Base-by-base conservation (phyloP, 2,888 invertebrate species). In the Cataglyphis albicans region DNA sequence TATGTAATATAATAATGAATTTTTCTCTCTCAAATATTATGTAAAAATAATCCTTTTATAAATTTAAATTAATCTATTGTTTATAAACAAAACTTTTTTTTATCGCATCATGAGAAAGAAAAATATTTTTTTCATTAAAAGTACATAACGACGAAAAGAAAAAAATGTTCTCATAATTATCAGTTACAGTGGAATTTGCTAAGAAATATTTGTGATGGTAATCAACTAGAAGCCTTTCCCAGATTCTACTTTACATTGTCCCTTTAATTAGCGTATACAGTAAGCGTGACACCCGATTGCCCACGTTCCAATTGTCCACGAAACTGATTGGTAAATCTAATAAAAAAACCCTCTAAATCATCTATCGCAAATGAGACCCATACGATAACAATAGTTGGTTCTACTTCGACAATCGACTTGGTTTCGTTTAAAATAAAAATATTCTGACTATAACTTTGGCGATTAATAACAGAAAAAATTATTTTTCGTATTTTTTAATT, bases 211-310 rank as follows among this genome's bases (percentile, higher is more conserved):
- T 83, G 83, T 84, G 87, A 88, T 83, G 76, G 74, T 85, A 89
- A 89, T 89, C 87, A 89, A 88, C 72, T 87, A 83, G 88, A 89
- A 88, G 83, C 87, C 83, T 75, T 83, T 84, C 82, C 57, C 87
- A 82, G 81, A 65, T 85, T 81, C 83, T 84, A 84, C 88, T 89
- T 83, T 84, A 85, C 84, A 88, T 86, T 88, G 87, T 82, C 80
- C 78, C 86, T 86, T 89, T 89, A 89, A 89, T 88, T 88, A 89
- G 89, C 87, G 89, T 89, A 87, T 88, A 88, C 88, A 89, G 1
- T 48, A 48, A 48, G 48, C 5, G 6, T 48, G 18, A 48, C 18
- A 44, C 15, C 15, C 44, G 5, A 48, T 48, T 48, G 48, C 48
- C 18, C 6, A 18, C 6, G 48, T 18, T 6, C 48, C 18, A 1